Evolutionary conservation across 2,888 invertebrate species (phyloP).

Genomic region (Lottia gigantea): DNA sequence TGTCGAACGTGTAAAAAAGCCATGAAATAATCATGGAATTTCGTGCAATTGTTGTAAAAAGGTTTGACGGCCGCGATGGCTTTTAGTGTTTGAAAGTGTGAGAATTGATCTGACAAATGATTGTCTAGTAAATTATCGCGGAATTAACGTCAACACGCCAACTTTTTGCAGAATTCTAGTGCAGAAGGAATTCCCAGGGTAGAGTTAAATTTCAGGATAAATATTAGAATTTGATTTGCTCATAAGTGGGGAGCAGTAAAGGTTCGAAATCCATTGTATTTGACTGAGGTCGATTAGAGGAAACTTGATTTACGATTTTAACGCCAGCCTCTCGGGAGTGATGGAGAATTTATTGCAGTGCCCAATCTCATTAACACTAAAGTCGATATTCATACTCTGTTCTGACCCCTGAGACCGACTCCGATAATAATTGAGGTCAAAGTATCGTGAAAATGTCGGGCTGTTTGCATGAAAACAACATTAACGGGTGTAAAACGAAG

Average conservation of each 20-base stretch:
- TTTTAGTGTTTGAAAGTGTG: slow-evolving; percentile 1
- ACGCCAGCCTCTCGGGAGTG: not conserved
- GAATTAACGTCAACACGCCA: not conserved
- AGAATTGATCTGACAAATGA: not conserved
- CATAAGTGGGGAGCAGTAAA: slow-evolving; percentile 13
- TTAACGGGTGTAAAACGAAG: slow-evolving; percentile 30
- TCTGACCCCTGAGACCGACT: slow-evolving; percentile 21
- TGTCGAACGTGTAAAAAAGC: not conserved
- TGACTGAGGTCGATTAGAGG: slow-evolving; percentile 1
- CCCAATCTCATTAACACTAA: not conserved
- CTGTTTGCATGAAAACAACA: slow-evolving; percentile 32
- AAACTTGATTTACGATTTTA: slow-evolving; percentile 1
- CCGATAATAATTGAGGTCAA: slow-evolving; percentile 20
- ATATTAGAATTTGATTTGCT: not conserved
- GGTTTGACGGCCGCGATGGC: not conserved
- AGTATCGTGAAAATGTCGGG: slow-evolving; percentile 9
- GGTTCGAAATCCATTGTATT: not conserved
- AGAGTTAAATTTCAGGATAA: not conserved
- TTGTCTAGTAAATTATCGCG: slow-evolving; percentile 1
- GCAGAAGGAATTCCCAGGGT: not conserved
- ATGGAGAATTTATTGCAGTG: slow-evolving; percentile 18
- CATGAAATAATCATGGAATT: slow-evolving; percentile 5
- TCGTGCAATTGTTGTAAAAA: slow-evolving; percentile 1
- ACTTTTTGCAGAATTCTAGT: not conserved
- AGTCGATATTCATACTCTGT: slow-evolving; percentile 21